phyloP scores from a whole-genome alignment of 2,888 invertebrate species.

The Microplitis manilae region DNA sequence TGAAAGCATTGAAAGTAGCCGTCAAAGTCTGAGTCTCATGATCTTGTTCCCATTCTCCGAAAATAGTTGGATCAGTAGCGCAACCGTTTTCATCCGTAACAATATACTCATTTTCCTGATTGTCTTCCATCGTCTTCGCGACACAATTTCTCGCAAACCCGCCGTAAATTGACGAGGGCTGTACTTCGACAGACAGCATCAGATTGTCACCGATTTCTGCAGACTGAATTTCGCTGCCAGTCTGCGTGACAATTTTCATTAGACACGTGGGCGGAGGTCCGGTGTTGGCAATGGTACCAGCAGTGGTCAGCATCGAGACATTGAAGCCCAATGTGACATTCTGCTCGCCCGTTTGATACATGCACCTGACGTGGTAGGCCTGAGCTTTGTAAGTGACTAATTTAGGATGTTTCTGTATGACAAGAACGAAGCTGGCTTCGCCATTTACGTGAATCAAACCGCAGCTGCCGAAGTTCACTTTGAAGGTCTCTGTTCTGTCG shows the following conservation, averaged over 20 bases:
- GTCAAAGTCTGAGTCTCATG: slow-evolving; percentile 87
- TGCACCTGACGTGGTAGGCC: slow-evolving; percentile 96
- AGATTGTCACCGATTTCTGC: slow-evolving; percentile 94
- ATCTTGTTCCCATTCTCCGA: slow-evolving; percentile 94
- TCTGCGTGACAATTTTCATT: slow-evolving; percentile 91
- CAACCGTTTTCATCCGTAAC: slow-evolving; percentile 96
- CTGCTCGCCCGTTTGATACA: slow-evolving; percentile 94
- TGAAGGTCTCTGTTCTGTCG: slow-evolving; percentile 76
- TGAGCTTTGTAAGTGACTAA: slow-evolving; percentile 94
- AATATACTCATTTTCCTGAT: slow-evolving; percentile 90
- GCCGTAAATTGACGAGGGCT: slow-evolving; percentile 88
- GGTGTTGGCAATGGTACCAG: slow-evolving; percentile 95
- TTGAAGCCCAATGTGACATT: slow-evolving; percentile 94
- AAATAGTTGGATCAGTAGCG: slow-evolving; percentile 92
- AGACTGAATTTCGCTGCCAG: slow-evolving; percentile 90
- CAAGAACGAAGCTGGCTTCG: slow-evolving; percentile 92
- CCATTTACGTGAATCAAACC: slow-evolving; percentile 93
- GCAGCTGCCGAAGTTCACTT: slow-evolving; percentile 92
- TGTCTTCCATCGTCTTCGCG: slow-evolving; percentile 92
- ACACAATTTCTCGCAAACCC: slow-evolving; percentile 95
- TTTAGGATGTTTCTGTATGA: slow-evolving; percentile 97
- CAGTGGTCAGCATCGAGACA: slow-evolving; percentile 95
- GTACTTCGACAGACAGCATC: slow-evolving; percentile 87
- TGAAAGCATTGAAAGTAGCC: slow-evolving; percentile 94
- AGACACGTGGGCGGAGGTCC: slow-evolving; percentile 94